Base-by-base conservation (phyloP, 2,888 invertebrate genomes). In the Aquatica leii region DNA sequence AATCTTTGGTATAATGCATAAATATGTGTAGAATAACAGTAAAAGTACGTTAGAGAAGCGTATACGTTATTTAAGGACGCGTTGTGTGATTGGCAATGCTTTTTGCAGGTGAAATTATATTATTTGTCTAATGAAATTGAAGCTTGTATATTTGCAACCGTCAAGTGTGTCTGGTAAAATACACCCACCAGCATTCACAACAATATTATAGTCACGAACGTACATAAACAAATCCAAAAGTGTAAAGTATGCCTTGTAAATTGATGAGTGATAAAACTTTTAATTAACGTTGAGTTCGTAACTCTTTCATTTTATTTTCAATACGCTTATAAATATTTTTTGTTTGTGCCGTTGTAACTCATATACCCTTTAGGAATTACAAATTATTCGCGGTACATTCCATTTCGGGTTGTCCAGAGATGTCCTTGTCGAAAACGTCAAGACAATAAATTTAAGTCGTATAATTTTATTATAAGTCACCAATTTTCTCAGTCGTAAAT, bases 401-500 rank as follows among this genome's bases (percentile, higher is more conserved):
- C 51, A 40, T 58, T 50, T 48, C 57, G 35, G 41, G 20, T 12
- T 55, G 59, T 50, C 50, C 60, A 62, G 35, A 21, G 40, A 37
- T 46, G 68, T 63, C 70, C 68, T 71, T 65, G 67, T 54, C 60
- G 61, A 57, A 60, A 60, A 60, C 49, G 67, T 49, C 62, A 55
- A 55, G 65, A 53, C 51, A 54, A 72, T 72, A 72, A 72, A 71
- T 73, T 67, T 69, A 67, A 65, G 61, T 66, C 62, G 69, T 71
- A 72, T 73, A 68, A 70, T 74, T 74, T 74, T 74, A 73, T 74
- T 74, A 74, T 73, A 69, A 70, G 68, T 62, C 70, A 64, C 67
- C 65, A 67, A 71, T 73, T 71, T 71, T 73, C 73, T 69, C 73
- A 70, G 71, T 73, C 75, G 73, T 76, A 74, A 76, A 74, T 76